Conservation (phyloP, 2,113 vertebrate genomes). For the Megalops atlanticus region DNA sequence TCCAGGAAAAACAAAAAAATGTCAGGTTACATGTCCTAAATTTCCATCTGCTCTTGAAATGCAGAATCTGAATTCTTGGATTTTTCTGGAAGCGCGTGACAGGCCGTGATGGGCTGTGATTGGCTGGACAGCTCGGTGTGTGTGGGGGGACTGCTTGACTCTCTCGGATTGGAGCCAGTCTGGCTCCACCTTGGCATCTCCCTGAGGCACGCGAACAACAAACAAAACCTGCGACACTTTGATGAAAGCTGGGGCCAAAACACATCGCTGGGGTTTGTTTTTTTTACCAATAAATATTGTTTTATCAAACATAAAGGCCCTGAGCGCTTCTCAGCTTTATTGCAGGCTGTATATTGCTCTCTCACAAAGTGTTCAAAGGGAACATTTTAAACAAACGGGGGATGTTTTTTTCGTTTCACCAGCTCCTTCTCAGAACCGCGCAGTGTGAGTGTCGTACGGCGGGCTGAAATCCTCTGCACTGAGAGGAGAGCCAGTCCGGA, state of each 20-base stretch:
- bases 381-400: neutral
- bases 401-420: neutral
- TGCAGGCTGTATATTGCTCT: too few relatives aligned
- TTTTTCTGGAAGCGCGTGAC: neutral
- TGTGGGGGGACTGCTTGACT: too few relatives aligned
- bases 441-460: neutral
- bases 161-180: too few relatives aligned
- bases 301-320: too few relatives aligned
- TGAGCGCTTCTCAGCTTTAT: too few relatives aligned
- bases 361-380: neutral
- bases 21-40: too few relatives aligned
- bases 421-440: neutral
- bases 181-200: too few relatives aligned
- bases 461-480: neutral
- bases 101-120: neutral
- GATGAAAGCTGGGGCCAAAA: too few relatives aligned
- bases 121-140: neutral
- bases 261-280: too few relatives aligned
- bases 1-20: neutral
- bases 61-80: neutral
- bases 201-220: too few relatives aligned
- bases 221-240: too few relatives aligned
- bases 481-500: neutral
- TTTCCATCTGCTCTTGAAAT: neutral
- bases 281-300: too few relatives aligned